These are phyloP conservation scores for Oostethus manadensis DNA, from an alignment of 2,113 vertebrate genomes.

Conservation along the genomic window DNA sequence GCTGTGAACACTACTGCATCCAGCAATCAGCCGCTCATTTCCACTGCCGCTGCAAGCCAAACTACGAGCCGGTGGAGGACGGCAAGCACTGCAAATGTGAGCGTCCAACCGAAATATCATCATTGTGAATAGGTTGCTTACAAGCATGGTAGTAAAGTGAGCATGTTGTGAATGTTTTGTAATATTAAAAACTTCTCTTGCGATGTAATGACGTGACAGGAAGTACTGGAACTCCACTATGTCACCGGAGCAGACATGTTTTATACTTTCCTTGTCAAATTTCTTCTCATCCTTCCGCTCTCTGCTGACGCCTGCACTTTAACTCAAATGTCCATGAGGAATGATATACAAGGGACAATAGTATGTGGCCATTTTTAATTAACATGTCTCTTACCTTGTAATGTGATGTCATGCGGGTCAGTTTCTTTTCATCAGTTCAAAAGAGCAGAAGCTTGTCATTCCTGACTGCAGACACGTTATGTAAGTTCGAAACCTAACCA, in stretches of 20 bases:
- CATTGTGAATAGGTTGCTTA: not conserved
- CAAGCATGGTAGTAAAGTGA: not conserved
- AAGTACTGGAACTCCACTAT: constrained; percentile 22
- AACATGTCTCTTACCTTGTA: constrained; percentile 43
- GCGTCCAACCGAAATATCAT: constrained; percentile 30
- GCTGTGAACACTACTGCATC: constrained; percentile 86
- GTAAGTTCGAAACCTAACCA: no score
- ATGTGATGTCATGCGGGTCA: constrained; percentile 35
- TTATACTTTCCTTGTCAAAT: constrained; percentile 24
- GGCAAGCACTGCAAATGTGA: constrained; percentile 78
- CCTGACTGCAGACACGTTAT: not conserved
- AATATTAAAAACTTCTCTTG: constrained; percentile 8
- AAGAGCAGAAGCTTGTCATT: constrained; percentile 29
- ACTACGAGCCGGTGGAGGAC: constrained; percentile 76
- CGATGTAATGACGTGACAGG: constrained; percentile 32
- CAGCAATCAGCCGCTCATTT: constrained; percentile 77
- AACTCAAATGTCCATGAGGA: constrained; percentile 10
- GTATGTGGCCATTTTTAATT: constrained; percentile 33
- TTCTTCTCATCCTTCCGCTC: constrained; percentile 15
- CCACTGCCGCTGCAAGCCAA: constrained; percentile 80
- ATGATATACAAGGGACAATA: constrained; percentile 28
- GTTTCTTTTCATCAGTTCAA: constrained; percentile 43
- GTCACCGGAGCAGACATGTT: constrained; percentile 13
- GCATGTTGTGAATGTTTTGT: constrained; percentile 13
- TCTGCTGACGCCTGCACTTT: not conserved